Percentiles rank a stretch among this genome's conserved stretches.
These are phyloP conservation scores for Odontamblyopus rebecca DNA, from an alignment of 2,797 vertebrate genomes.

Conservation along the genomic window DNA sequence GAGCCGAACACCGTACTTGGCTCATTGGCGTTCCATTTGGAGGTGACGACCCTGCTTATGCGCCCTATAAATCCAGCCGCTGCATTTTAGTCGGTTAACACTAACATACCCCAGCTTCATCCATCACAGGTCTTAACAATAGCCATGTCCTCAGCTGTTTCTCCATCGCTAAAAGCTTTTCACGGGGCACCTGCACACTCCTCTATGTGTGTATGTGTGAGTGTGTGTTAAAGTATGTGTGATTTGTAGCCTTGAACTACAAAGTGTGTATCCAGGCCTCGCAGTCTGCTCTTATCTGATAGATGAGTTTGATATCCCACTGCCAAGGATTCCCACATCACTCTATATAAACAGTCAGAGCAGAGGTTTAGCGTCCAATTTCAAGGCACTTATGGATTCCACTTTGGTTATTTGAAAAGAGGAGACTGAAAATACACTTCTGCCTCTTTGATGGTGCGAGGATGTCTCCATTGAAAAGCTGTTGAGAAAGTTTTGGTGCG, in stretches of 20 bases:
- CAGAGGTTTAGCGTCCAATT: slow-evolving; percentile 62
- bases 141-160: slow-evolving; percentile 75
- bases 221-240: slow-evolving; percentile 2
- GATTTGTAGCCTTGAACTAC: slow-evolving; percentile 16
- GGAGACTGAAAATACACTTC: not conserved
- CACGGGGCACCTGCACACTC: slow-evolving; percentile 74
- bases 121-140: slow-evolving; percentile 85
- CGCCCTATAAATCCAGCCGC: slow-evolving; percentile 86
- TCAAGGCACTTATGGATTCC: slow-evolving; percentile 40
- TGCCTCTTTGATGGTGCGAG: slow-evolving; percentile 6
- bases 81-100: slow-evolving; percentile 82
- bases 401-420: slow-evolving; percentile 23
- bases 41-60: slow-evolving; percentile 85
- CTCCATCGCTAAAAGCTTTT: slow-evolving; percentile 83
- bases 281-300: slow-evolving; percentile 77
- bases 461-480: slow-evolving; percentile 50
- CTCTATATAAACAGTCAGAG: slow-evolving; percentile 65
- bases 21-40: slow-evolving; percentile 88
- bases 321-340: slow-evolving; percentile 65
- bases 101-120: slow-evolving; percentile 87
- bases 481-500: slow-evolving; percentile 33
- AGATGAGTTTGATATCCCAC: slow-evolving; percentile 76
- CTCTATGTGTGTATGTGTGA: slow-evolving; percentile 15
- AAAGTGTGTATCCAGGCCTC: slow-evolving; percentile 34
- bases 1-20: slow-evolving; percentile 84